Base-by-base conservation (phyloP, 2,113 vertebrate species). In the Caranx ignobilis region DNA sequence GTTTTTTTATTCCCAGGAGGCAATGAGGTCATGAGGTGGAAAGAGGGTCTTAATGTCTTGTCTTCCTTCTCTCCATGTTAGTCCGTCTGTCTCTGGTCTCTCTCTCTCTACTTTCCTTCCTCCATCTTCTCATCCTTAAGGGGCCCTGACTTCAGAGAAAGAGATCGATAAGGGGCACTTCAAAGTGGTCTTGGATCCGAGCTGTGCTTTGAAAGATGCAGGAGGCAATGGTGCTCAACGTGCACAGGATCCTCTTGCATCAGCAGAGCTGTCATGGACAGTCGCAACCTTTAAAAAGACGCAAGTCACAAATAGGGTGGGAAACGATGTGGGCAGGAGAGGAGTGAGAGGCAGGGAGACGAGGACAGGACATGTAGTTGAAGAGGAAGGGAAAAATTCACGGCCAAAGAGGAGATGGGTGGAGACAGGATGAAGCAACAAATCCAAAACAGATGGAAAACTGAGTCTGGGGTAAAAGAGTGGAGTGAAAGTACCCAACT, bases 91-190 rank as follows among this genome's bases (percentile, higher is more conserved):
- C 35, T 15, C 37, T 6, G 50, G 11, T 57, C 54, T 35, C 6
- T 75, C 32, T 10, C 13, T 34, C 61, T 50, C 26, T 26, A 26
- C 26, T 26, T 31, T 43, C 4, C 67, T 56, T 4, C n/a, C 31
- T 32, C 26, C 10, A 6, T 34, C n/a, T 31, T 45, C 47, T 69
- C 10, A 2, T 21, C 69, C 62, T 80, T 16, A 31, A 74, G 71
- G 43, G 1, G 6, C 39, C 26, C 74, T 15, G 18, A 26, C 74
- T 67, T 88, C 75, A 82, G 41, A 84, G 57, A 52, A 37, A 19
- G 41, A 1, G 70, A 85, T 82, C 65, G 71, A 90, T 79, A 9
- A n/a, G 15, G 72, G 75, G 11, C 72, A 39, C 75, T 87, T 85
- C 69, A 88, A 81, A 75, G 69, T 32, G 37, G 4, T 37, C 19